Percentiles rank a stretch among this genome's conserved stretches.
Conservation (phyloP, 2,113 vertebrate genomes). For the Galbula dea region DNA sequence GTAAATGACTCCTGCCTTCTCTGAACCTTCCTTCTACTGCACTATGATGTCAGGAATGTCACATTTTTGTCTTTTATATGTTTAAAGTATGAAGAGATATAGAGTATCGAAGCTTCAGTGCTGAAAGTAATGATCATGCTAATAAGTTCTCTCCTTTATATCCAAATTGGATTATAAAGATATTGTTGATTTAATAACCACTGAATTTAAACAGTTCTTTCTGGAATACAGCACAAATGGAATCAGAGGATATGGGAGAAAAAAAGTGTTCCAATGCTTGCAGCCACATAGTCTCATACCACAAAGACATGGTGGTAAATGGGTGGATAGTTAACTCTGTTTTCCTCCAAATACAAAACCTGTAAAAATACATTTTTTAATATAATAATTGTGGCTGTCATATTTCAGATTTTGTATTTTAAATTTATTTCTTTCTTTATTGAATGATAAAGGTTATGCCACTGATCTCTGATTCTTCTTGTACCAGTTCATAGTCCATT, state of each 20-base stretch:
- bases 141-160: conserved; percentile 20
- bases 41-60: neutral
- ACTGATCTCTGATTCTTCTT: neutral
- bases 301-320: neutral
- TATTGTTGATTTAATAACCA: conserved; percentile 24
- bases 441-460: neutral
- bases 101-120: neutral
- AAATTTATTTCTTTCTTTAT: neutral
- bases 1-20: neutral
- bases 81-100: neutral
- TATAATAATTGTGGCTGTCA: neutral
- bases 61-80: neutral
- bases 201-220: neutral
- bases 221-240: neutral
- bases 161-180: conserved; percentile 40
- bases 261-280: neutral
- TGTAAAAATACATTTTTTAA: neutral
- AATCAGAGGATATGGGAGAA: neutral
- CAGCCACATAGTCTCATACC: neutral
- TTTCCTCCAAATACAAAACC: neutral
- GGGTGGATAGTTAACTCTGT: neutral
- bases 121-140: conserved; percentile 4
- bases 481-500: neutral
- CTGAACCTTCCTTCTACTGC: neutral
- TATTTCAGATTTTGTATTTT: neutral